phyloP scores from a whole-genome alignment of 2,888 invertebrate genomes.

The Agrotis exclamationis region DNA sequence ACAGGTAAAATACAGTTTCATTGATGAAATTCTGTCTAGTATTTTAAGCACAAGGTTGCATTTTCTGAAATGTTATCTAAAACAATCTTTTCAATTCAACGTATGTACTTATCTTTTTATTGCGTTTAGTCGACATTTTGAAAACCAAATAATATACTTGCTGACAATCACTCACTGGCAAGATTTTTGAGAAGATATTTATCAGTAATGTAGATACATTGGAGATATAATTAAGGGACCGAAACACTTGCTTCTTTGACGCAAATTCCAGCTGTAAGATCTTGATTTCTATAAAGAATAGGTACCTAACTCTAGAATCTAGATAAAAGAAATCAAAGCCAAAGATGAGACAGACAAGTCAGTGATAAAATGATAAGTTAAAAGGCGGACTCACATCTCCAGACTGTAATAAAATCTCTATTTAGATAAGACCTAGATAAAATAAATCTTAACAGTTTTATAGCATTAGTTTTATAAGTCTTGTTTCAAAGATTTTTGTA shows the following conservation, averaged over 20 bases:
- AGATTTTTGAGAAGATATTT: no score
- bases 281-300: neutral
- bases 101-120: no score
- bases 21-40: no score
- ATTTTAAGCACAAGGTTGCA: neutral
- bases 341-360: neutral
- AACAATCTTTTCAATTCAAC: no score
- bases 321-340: slow-evolving; percentile 24
- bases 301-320: neutral
- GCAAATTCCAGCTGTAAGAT: no score
- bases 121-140: no score
- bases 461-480: neutral
- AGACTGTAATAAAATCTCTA: slow-evolving; percentile 24
- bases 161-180: no score
- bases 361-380: slow-evolving; percentile 8
- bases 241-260: no score
- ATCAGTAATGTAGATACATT: no score
- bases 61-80: neutral
- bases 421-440: slow-evolving; percentile 12
- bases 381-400: slow-evolving; percentile 8
- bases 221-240: no score
- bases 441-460: neutral
- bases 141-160: no score
- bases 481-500: neutral
- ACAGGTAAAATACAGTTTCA: no score